These are phyloP conservation scores for Ceraclea dissimilis DNA, from an alignment of 2,888 invertebrate species.

Conservation along the genomic window DNA sequence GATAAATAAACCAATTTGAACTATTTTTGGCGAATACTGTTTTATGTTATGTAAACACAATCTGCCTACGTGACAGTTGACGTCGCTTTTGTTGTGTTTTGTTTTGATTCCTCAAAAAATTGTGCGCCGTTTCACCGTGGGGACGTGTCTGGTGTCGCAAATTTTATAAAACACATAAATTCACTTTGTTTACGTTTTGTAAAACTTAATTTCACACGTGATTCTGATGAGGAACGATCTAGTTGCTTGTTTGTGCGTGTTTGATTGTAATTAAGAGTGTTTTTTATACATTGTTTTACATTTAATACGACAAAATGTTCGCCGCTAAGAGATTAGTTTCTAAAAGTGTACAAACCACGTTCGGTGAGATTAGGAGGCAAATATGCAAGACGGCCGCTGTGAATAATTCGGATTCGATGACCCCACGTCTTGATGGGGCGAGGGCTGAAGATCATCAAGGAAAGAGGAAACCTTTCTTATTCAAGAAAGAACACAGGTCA, in stretches of 20 bases:
- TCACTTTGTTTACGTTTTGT: constrained; percentile 5
- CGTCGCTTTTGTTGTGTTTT: not conserved
- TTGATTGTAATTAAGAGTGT: no score
- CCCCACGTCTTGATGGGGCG: constrained; percentile 42
- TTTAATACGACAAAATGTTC: constrained; percentile 32
- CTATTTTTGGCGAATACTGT: not conserved
- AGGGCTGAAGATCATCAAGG: constrained; percentile 37
- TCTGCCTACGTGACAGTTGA: constrained; percentile 3
- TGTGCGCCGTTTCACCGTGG: not conserved
- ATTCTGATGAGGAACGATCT: not conserved
- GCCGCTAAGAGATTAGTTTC: constrained; percentile 40
- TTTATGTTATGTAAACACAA: not conserved
- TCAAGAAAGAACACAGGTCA: constrained; percentile 53
- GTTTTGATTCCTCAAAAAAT: not conserved
- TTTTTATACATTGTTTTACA: no score
- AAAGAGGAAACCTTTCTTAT: constrained; percentile 44
- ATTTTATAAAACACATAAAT: not conserved
- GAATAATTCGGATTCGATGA: constrained; percentile 53
- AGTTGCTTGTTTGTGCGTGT: no score
- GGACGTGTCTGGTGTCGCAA: constrained; percentile 1
- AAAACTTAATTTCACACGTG: not conserved
- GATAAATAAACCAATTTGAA: no score
- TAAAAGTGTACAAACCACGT: constrained; percentile 38
- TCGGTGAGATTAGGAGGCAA: constrained; percentile 42
- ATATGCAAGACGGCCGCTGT: constrained; percentile 56